Base-by-base conservation (phyloP, 2,888 invertebrate species). In the Cotesia congregata region DNA sequence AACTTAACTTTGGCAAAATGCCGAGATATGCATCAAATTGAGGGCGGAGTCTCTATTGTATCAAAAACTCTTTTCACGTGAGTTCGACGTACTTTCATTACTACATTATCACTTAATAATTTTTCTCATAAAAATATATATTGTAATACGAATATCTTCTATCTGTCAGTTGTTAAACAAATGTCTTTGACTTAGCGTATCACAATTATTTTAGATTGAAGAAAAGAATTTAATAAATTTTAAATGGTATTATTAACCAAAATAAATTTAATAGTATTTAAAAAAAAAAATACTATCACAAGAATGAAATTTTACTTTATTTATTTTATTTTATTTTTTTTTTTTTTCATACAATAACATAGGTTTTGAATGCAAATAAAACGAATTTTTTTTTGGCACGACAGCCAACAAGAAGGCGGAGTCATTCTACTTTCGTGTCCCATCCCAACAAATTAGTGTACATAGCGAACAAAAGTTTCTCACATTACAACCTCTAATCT, bases 361-460 rank as follows among this genome's bases (percentile, higher is more conserved):
- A 17, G 64, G 40, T 39, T 78, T 78, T 78, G 79, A 77, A 80
- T 77, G 74, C 73, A 76, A 40, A 80, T 80, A 77, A 80, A 81
- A 79, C 82, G 80, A 30, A 30, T 50, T 50, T 7, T 77, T 80
- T 83, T 80, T 80, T 83, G 83, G 82, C 81, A 81, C 79, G 78
- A 75, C 74, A 80, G 77, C 79, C 79, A 80, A 82, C 67, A 68
- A 79, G 80, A 82, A 81, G 80, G 80, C 82, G 79, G 80, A 78
- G 76, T 76, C 77, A 71, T 62, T 59, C 73, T 75, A 76, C 76
- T 75, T 79, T 74, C 78, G 79, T 79, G 69, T 80, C 79, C 74
- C 81, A 75, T 81, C 82, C 83, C 81, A 83, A 83, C 83, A 84
- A 84, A 84, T 84, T 84, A 83, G 82, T 82, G 80, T 79, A 80